A percentile compares a stretch with the other conserved stretches of the same genome.
Evolutionary conservation across 2,888 invertebrate genomes (phyloP).

Genomic region (Sepiola atlantica): DNA sequence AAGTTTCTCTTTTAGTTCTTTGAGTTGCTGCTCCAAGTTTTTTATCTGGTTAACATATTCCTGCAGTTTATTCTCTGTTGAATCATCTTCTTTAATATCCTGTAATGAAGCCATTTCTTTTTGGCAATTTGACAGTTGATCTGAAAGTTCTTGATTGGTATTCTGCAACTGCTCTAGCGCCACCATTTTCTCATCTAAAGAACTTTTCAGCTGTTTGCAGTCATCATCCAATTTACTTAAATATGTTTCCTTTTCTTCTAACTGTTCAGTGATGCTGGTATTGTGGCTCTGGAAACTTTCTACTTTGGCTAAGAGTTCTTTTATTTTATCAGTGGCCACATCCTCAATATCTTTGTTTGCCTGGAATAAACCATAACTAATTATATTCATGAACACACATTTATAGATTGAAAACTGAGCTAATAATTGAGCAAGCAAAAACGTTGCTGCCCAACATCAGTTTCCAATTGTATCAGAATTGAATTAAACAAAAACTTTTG

Average conservation of each 20-base stretch:
- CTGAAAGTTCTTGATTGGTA: background rate
- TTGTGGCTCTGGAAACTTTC: conserved; percentile 12
- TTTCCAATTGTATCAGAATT: background rate
- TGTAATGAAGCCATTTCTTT: background rate
- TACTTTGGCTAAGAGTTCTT: conserved; percentile 32
- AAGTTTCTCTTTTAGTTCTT: background rate
- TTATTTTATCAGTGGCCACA: background rate
- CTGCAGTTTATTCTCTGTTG: background rate
- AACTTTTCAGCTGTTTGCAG: background rate
- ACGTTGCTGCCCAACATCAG: background rate
- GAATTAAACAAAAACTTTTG: too few species aligned
- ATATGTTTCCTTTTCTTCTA: background rate
- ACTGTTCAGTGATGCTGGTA: background rate
- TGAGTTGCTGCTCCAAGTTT: background rate
- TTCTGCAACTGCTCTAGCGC: background rate
- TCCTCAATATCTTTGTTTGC: background rate
- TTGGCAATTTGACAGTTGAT: background rate
- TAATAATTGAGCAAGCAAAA: background rate
- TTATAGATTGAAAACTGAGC: background rate
- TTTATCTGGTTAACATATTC: background rate
- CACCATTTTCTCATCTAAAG: conserved; percentile 1
- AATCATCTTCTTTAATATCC: background rate
- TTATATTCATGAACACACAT: conserved; percentile 7
- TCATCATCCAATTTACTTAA: background rate
- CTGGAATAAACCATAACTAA: conserved; percentile 40